A percentile compares a stretch with the other conserved stretches of the same genome.
phyloP scores from a whole-genome alignment of 2,797 vertebrate genomes.

The Paramormyrops hopkinsi region DNA sequence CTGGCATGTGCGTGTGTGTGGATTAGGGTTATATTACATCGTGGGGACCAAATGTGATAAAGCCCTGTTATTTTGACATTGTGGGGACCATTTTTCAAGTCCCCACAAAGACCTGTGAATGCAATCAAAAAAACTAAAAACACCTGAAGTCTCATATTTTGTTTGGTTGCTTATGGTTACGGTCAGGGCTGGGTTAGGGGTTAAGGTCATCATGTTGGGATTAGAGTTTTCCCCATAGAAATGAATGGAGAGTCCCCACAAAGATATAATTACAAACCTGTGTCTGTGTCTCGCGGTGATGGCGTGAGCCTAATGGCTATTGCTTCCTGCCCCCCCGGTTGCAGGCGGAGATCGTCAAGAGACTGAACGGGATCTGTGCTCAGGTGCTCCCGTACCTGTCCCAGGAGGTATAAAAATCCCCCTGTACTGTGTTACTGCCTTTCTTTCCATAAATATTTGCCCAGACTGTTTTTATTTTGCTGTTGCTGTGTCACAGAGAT shows the following conservation, averaged over 20 bases:
- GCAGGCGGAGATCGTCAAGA: conserved; percentile 73
- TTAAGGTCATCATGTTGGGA: too few relatives aligned
- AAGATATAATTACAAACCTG: too few relatives aligned
- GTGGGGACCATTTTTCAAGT: too few relatives aligned
- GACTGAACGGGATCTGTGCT: conserved; percentile 73
- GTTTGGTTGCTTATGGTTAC: too few relatives aligned
- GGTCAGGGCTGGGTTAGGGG: too few relatives aligned
- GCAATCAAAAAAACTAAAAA: too few relatives aligned
- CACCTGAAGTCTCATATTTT: too few relatives aligned
- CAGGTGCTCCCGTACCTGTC: conserved; percentile 75
- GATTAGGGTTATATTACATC: background rate
- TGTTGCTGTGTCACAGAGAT: background rate
- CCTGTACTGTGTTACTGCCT: too few relatives aligned
- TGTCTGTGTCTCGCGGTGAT: background rate
- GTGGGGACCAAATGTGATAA: background rate
- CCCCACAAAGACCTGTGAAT: too few relatives aligned
- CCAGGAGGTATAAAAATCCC: conserved; percentile 61
- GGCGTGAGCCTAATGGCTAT: background rate
- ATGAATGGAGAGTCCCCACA: too few relatives aligned
- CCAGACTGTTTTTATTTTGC: background rate
- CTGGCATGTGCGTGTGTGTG: background rate
- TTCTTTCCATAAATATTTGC: background rate
- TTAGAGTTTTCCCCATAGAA: too few relatives aligned
- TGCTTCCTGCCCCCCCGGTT: conserved; percentile 7
- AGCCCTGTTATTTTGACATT: too few relatives aligned